A percentile compares a stretch with the other conserved stretches of the same genome.
These are phyloP conservation scores for Clarias platycephalus DNA, from an alignment of 2,797 vertebrate genomes.

Conservation along the genomic window DNA sequence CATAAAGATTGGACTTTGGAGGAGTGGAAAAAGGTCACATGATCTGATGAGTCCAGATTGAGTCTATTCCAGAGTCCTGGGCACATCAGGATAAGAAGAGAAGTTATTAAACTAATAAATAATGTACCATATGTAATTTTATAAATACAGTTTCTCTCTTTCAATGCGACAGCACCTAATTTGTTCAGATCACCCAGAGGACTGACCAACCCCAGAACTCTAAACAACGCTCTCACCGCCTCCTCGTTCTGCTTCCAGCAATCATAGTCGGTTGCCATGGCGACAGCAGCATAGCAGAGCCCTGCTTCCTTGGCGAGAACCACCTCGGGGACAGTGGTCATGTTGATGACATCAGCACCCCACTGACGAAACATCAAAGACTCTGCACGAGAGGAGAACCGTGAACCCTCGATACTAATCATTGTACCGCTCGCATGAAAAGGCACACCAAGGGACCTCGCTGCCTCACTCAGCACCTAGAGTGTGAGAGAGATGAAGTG, in stretches of 20 bases:
- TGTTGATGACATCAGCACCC: conserved; percentile 95
- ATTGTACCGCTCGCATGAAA: conserved; percentile 87
- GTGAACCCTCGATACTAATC: conserved; percentile 90
- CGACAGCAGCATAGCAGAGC: conserved; percentile 92
- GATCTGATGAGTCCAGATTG: too few species aligned
- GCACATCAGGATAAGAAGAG: too few species aligned
- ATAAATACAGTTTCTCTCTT: too few species aligned
- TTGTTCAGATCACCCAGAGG: not conserved
- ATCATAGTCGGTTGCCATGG: conserved; percentile 97
- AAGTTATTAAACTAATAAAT: too few species aligned
- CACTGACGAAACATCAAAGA: conserved; percentile 91
- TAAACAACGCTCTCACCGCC: conserved; percentile 72
- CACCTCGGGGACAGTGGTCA: conserved; percentile 96
- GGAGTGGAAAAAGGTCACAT: too few species aligned
- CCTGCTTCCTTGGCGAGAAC: conserved; percentile 94
- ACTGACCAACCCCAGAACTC: not conserved
- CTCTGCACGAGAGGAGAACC: conserved; percentile 92
- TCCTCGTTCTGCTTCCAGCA: conserved; percentile 98
- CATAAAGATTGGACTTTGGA: too few species aligned
- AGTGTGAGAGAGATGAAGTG: not conserved
- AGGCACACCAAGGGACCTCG: conserved; percentile 84
- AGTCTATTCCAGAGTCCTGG: too few species aligned
- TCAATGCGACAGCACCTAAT: too few species aligned
- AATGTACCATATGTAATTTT: too few species aligned
- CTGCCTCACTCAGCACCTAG: conserved; percentile 87